A percentile compares a stretch with the other conserved stretches of the same genome.
Conservation (phyloP, 2,888 invertebrate species). For the Corbicula japonica region DNA sequence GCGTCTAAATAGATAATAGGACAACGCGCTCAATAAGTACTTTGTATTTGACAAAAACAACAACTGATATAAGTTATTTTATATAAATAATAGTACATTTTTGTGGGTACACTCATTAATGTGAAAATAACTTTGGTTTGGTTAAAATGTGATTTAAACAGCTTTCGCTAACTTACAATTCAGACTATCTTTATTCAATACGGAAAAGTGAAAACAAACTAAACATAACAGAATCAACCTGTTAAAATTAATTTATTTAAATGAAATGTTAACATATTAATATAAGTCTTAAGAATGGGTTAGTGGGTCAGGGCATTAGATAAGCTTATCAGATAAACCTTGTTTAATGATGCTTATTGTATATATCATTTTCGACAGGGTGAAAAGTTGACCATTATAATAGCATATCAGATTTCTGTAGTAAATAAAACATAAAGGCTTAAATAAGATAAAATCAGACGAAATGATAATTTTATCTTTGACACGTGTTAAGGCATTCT, state of each 20-base stretch:
- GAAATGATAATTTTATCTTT: constrained; percentile 30
- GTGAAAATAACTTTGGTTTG: too few relatives aligned
- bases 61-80: too few relatives aligned
- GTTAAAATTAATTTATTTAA: constrained; percentile 8
- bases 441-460: neutral
- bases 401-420: constrained; percentile 24
- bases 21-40: too few relatives aligned
- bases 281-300: constrained; percentile 17
- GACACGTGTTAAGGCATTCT: constrained; percentile 37
- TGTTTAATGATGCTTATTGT: neutral
- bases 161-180: too few relatives aligned
- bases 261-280: neutral
- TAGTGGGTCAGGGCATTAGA: constrained; percentile 22
- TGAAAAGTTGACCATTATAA: constrained; percentile 49
- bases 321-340: constrained; percentile 15
- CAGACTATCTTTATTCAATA: too few relatives aligned
- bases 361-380: constrained; percentile 20
- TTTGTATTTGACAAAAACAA: too few relatives aligned
- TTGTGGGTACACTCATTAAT: too few relatives aligned
- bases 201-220: too few relatives aligned
- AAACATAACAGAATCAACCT: too few relatives aligned
- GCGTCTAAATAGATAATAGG: too few relatives aligned
- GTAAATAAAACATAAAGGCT: neutral
- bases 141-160: too few relatives aligned
- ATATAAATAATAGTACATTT: too few relatives aligned